These are phyloP conservation scores for Clarias macrocephalus DNA, from an alignment of 2,113 vertebrate species.

Conservation along the genomic window DNA sequence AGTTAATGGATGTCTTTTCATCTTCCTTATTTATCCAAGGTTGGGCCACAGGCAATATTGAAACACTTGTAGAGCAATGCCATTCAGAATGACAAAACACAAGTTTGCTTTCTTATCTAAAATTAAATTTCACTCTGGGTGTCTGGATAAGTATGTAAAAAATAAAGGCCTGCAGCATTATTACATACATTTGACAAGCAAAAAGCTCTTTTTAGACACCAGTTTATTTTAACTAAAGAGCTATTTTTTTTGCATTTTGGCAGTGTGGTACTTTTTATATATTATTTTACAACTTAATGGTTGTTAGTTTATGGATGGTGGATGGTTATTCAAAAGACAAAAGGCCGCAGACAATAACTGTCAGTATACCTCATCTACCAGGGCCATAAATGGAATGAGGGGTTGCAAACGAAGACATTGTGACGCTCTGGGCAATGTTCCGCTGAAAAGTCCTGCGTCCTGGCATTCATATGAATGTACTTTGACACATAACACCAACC, in stretches of 20 bases:
- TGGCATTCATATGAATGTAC: too few species aligned
- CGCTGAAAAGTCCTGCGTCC: too few species aligned
- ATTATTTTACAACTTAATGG: too few species aligned
- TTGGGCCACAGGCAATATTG: neutral
- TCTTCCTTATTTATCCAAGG: slow-evolving; percentile 24
- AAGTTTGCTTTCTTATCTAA: neutral
- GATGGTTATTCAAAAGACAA: too few species aligned
- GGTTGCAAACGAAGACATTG: too few species aligned
- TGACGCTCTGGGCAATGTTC: too few species aligned
- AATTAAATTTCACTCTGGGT: neutral
- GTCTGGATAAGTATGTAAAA: neutral
- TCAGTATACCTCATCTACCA: too few species aligned
- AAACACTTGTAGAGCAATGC: neutral
- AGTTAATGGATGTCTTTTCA: neutral
- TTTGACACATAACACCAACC: too few species aligned
- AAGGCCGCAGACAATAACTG: too few species aligned
- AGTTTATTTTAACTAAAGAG: neutral
- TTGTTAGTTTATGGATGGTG: too few species aligned
- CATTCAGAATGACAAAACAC: neutral
- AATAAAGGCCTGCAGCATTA: neutral
- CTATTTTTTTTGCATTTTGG: neutral
- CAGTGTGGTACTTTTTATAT: too few species aligned
- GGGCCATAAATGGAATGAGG: too few species aligned
- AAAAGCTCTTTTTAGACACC: neutral
- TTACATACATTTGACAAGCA: neutral